Conservation (phyloP, 2,113 vertebrate species). For the Elephas maximus region DNA sequence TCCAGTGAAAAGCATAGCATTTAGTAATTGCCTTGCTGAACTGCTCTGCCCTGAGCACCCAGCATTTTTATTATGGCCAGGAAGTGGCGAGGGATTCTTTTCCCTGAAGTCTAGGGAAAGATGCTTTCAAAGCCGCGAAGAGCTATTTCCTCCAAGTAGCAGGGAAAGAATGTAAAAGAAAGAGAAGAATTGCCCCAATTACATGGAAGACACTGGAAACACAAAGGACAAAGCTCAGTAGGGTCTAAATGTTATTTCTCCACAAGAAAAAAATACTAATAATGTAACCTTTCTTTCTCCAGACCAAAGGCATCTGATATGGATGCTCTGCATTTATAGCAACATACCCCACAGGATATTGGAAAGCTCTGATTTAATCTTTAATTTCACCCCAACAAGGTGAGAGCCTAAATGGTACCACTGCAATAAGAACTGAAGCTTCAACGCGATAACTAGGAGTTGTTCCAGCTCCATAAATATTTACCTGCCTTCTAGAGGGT, state of each 20-base stretch:
- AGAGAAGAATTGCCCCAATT: constrained; percentile 55
- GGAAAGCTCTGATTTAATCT: constrained; percentile 84
- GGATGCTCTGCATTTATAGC: constrained; percentile 36
- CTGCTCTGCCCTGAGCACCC: background rate
- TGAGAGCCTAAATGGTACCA: constrained; percentile 56
- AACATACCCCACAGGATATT: constrained; percentile 82
- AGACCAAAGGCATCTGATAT: constrained; percentile 80
- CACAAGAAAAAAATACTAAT: constrained; percentile 45
- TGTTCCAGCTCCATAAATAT: constrained; percentile 46
- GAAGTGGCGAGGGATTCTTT: background rate
- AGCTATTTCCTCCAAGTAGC: constrained; percentile 42
- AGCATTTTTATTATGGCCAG: background rate
- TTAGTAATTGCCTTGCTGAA: background rate
- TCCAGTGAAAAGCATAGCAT: background rate
- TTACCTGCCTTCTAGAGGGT: background rate
- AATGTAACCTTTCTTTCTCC: constrained; percentile 70
- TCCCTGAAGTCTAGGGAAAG: background rate
- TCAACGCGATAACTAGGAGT: constrained; percentile 19
- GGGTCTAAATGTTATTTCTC: constrained; percentile 61
- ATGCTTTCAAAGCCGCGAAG: background rate
- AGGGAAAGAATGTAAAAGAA: constrained; percentile 63
- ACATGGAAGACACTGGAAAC: constrained; percentile 25
- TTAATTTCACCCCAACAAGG: constrained; percentile 82
- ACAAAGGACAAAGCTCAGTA: constrained; percentile 52
- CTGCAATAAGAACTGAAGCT: background rate